phyloP scores from a whole-genome alignment of 2,797 vertebrate genomes.

The Cichlasoma orientale region DNA sequence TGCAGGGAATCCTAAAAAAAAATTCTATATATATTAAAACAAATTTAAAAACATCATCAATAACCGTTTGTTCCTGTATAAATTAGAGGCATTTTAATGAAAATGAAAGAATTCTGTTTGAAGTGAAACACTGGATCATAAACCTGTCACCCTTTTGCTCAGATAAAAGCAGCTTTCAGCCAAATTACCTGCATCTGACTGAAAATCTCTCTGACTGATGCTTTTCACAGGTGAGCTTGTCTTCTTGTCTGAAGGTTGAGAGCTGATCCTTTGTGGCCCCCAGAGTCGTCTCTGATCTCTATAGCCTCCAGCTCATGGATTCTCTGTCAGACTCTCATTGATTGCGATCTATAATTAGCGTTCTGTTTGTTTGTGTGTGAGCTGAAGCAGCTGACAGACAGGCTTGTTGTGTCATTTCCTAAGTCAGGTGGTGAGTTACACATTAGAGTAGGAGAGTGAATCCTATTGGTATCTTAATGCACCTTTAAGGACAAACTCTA shows the following conservation, averaged over 20 bases:
- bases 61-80: not conserved
- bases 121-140: not conserved
- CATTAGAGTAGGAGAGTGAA: not conserved
- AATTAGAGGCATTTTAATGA: not conserved
- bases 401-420: conserved; percentile 20
- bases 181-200: not conserved
- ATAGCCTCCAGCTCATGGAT: conserved; percentile 14
- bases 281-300: not conserved
- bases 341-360: conserved; percentile 48
- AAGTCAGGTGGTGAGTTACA: not conserved
- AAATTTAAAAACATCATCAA: not conserved
- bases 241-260: conserved; percentile 5
- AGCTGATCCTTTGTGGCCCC: not conserved
- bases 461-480: not conserved
- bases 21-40: not conserved
- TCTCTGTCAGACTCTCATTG: conserved; percentile 28
- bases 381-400: conserved; percentile 1
- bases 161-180: not conserved
- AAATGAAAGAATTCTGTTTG: not conserved
- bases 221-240: not conserved
- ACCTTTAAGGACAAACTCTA: not conserved
- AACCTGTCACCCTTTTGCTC: not conserved
- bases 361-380: conserved; percentile 13
- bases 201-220: not conserved
- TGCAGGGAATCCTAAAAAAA: not conserved